Evolutionary conservation across 2,888 invertebrate species (phyloP), one percentile per base, ranked within the genome.

Genomic region (Ophion obscuratus): DNA sequence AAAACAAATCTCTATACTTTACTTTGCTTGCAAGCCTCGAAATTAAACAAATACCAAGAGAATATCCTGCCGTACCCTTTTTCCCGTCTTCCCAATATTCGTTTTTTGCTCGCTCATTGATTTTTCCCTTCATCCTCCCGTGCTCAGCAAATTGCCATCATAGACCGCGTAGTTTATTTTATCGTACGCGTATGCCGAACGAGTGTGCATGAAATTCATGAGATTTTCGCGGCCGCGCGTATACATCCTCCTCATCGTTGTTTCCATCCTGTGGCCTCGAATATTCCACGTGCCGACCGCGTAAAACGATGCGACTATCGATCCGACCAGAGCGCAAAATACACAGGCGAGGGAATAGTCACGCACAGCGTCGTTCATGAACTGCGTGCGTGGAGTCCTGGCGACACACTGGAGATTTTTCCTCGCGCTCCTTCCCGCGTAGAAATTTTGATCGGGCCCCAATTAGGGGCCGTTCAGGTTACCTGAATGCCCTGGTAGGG

Each of bases 221-320:
- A 85, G 83, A 85, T 80, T 85, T 85, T 77, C 83, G 80, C 75
- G 76, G 75, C 70, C 74, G 73, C 57, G 62, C 47, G 47, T 47
- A 47, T 14, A 47, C 47, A 47, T 24, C 75, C 79, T 61, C 71
- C 47, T 57, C 81, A 24, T 75, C 61, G 75, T 68, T 70, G 67
- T 79, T 57, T 57, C 64, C 68, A 62, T 64, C 53, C 59, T 27
- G 77, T 82, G 76, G 86, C 84, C 76, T 80, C 87, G 80, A 87
- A 87, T 61, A 81, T 70, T 82, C 81, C 80, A 81, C 83, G 81
- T 73, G 61, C 81, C 75, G 83, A 81, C 67, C 74, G 76, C 84
- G 86, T 87, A 87, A 81, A 81, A 87, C 87, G 81, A 77, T 78
- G 87, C 83, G 74, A 81, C 83, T 87, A 87, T 87, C 75, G 87